A percentile compares a stretch with the other conserved stretches of the same genome.
phyloP scores from a whole-genome alignment of 2,113 vertebrate genomes.

The Atherinomorus stipes region DNA sequence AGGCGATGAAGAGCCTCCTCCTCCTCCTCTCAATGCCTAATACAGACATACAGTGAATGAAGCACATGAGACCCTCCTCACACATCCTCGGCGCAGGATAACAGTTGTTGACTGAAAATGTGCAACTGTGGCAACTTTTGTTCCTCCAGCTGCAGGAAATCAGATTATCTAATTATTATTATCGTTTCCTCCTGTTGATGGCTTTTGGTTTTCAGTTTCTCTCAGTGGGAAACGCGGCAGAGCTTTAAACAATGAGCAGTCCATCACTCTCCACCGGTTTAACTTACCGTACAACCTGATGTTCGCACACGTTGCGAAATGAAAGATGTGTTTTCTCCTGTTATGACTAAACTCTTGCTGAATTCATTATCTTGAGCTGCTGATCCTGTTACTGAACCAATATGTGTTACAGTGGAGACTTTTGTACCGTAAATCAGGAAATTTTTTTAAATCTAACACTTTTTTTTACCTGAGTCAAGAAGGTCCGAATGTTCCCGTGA shows the following conservation, averaged over 20 bases:
- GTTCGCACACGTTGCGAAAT: not conserved
- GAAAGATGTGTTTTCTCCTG: not conserved
- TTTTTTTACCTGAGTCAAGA: not conserved
- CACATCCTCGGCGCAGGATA: slow-evolving; percentile 35
- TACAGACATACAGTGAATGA: slow-evolving; percentile 21
- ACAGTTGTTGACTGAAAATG: slow-evolving; percentile 51
- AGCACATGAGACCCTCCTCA: not conserved
- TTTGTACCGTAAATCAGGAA: not conserved
- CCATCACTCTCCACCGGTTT: slow-evolving; percentile 1
- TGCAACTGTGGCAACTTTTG: slow-evolving; percentile 25
- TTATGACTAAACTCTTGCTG: not conserved
- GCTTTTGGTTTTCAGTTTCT: not conserved
- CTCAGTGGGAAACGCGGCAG: not conserved
- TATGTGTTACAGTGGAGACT: not conserved
- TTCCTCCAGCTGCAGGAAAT: slow-evolving; percentile 42
- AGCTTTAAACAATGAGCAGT: not conserved
- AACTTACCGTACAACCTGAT: not conserved
- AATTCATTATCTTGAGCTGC: not conserved
- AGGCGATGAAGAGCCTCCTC: not conserved
- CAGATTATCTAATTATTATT: slow-evolving; percentile 29
- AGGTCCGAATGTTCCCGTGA: not conserved
- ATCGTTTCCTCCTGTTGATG: not conserved
- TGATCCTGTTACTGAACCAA: not conserved
- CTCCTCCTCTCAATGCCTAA: not conserved
- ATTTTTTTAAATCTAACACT: too few species aligned